Conservation (phyloP, 37 sponge, comb jelly and placozoan species). For the Amphimedon queenslandica region DNA sequence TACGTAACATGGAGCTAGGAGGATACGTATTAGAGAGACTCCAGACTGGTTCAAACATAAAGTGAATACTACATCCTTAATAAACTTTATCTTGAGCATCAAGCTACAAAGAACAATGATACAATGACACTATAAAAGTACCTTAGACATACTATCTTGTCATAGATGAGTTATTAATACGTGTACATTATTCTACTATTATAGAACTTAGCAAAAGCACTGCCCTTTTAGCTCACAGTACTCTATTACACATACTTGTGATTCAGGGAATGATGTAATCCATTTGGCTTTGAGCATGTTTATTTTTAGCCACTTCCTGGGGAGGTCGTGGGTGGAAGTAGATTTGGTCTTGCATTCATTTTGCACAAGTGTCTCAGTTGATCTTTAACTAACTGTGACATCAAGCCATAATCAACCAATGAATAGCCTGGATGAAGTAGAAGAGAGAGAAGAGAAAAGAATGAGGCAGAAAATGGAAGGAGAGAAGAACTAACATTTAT, state of each 20-base stretch:
- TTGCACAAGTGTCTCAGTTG: slow-evolving; percentile 29
- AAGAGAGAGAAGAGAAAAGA: too few relatives aligned
- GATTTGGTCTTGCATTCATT: slow-evolving; percentile 24
- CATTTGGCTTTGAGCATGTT: slow-evolving; percentile 60
- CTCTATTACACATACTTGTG: slow-evolving; percentile 45
- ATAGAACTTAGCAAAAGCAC: too few relatives aligned
- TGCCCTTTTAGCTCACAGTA: too few relatives aligned
- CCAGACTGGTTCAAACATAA: slow-evolving; percentile 72
- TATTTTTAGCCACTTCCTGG: slow-evolving; percentile 61
- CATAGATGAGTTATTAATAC: too few relatives aligned
- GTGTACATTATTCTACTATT: too few relatives aligned
- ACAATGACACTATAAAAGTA: too few relatives aligned
- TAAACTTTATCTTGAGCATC: slow-evolving; percentile 78
- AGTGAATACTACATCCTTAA: slow-evolving; percentile 70
- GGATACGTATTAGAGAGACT: slow-evolving; percentile 44
- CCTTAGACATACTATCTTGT: too few relatives aligned
- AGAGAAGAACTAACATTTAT: too few relatives aligned
- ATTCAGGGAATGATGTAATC: slow-evolving; percentile 67
- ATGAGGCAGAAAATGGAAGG: too few relatives aligned
- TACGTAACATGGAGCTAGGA: too few relatives aligned
- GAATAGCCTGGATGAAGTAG: too few relatives aligned
- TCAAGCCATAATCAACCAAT: slow-evolving; percentile 45
- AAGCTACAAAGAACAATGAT: slow-evolving; percentile 27
- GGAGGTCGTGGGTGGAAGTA: slow-evolving; percentile 4
- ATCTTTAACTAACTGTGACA: slow-evolving; percentile 20